Evolutionary conservation across 2,797 vertebrate species (phyloP).

Genomic region (Alectoris magna): DNA sequence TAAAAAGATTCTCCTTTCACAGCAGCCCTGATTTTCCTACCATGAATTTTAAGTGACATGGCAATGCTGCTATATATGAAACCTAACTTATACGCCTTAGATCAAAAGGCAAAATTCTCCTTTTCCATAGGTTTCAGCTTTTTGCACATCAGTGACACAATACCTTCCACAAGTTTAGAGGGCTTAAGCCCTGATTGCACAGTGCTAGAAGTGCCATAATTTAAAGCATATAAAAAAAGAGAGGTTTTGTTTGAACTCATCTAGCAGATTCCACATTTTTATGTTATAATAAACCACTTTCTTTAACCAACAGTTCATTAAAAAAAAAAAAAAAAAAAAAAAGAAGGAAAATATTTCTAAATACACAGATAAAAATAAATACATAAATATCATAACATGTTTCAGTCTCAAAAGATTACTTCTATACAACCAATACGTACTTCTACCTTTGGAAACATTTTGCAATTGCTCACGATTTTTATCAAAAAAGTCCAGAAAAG

Average conservation of each 20-base stretch:
- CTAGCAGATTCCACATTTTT: not conserved
- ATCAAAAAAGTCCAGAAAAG: not conserved
- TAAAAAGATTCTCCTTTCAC: not conserved
- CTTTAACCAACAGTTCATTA: not conserved
- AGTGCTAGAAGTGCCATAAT: not conserved
- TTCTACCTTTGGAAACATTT: not conserved
- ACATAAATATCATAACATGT: not conserved
- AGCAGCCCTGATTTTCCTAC: slow-evolving; percentile 11
- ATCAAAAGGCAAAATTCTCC: not conserved
- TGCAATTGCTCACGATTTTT: not conserved
- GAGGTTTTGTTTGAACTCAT: not conserved
- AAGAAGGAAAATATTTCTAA: not conserved
- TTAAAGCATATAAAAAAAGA: not conserved
- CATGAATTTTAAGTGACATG: not conserved
- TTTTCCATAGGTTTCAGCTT: not conserved
- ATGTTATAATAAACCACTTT: not conserved
- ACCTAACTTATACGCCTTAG: not conserved
- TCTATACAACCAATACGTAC: not conserved
- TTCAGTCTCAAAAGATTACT: not conserved
- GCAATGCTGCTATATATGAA: not conserved
- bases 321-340: not conserved
- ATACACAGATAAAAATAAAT: not conserved
- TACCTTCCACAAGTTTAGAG: not conserved
- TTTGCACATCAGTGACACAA: not conserved
- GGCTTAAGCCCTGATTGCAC: not conserved